phyloP scores from a whole-genome alignment of 2,797 vertebrate species.

The Sebastes aleutianus region DNA sequence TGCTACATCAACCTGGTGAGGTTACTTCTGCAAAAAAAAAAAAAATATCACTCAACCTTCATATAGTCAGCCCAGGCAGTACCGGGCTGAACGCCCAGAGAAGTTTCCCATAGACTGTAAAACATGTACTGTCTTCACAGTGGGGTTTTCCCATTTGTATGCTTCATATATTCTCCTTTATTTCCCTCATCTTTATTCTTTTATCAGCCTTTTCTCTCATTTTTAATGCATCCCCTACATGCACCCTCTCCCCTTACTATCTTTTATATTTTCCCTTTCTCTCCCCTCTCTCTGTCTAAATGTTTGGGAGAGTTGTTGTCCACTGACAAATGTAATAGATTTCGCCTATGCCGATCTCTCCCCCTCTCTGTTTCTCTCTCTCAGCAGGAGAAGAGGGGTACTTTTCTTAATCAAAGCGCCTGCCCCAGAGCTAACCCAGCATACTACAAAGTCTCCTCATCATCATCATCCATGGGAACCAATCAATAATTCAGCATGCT shows the following conservation, averaged over 20 bases:
- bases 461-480: constrained; percentile 67
- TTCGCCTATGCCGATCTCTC: not conserved
- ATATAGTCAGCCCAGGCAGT: constrained; percentile 20
- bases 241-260: not conserved
- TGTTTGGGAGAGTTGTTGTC: constrained; percentile 34
- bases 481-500: constrained; percentile 71
- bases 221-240: constrained; percentile 15
- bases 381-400: constrained; percentile 25
- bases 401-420: constrained; percentile 63
- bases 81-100: constrained; percentile 53
- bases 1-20: constrained; percentile 40
- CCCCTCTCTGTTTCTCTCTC: constrained; percentile 7
- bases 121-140: constrained; percentile 54
- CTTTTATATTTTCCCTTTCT: not conserved
- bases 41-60: constrained; percentile 27
- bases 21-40: constrained; percentile 30
- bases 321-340: constrained; percentile 36
- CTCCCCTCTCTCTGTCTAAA: not conserved
- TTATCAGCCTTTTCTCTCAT: constrained; percentile 10
- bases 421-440: constrained; percentile 52
- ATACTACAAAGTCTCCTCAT: constrained; percentile 62
- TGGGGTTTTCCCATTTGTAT: constrained; percentile 50
- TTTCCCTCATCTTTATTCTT: constrained; percentile 26
- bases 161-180: constrained; percentile 34
- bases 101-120: constrained; percentile 56